Conservation (phyloP, 37 sponge, comb jelly and placozoan species). For the Beroe forskalii region DNA sequence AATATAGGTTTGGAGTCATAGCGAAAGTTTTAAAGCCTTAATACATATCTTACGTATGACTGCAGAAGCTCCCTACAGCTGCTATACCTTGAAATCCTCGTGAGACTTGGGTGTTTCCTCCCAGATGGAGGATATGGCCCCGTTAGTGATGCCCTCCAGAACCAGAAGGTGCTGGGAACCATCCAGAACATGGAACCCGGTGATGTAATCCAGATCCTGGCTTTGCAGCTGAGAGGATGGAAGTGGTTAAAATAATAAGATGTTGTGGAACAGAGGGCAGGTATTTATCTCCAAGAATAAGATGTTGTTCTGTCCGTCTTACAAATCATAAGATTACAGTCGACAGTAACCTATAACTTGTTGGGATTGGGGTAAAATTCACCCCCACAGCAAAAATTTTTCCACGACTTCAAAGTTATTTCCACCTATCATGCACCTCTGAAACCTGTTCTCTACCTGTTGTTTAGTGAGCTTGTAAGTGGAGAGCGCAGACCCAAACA, state of each 20-base stretch:
- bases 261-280: no score
- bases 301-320: no score
- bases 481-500: slow-evolving; percentile 73
- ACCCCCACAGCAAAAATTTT: no score
- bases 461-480: slow-evolving; percentile 83
- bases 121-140: slow-evolving; percentile 75
- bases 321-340: no score
- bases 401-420: no score
- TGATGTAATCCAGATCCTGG: slow-evolving; percentile 64
- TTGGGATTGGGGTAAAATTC: no score
- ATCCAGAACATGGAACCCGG: slow-evolving; percentile 83
- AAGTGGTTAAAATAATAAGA: no score
- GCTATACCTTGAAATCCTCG: slow-evolving; percentile 63
- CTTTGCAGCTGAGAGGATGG: slow-evolving; percentile 14
- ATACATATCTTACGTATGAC: background rate
- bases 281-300: no score
- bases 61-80: background rate
- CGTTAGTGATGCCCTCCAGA: slow-evolving; percentile 76
- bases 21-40: background rate
- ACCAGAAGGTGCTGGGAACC: slow-evolving; percentile 74
- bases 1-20: background rate
- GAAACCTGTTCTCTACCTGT: background rate
- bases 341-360: no score
- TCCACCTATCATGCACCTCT: background rate
- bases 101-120: slow-evolving; percentile 68